Percentiles rank a stretch among this genome's conserved stretches.
Evolutionary conservation across 2,888 invertebrate genomes (phyloP).

Genomic region (Oegoconia quadripuncta): DNA sequence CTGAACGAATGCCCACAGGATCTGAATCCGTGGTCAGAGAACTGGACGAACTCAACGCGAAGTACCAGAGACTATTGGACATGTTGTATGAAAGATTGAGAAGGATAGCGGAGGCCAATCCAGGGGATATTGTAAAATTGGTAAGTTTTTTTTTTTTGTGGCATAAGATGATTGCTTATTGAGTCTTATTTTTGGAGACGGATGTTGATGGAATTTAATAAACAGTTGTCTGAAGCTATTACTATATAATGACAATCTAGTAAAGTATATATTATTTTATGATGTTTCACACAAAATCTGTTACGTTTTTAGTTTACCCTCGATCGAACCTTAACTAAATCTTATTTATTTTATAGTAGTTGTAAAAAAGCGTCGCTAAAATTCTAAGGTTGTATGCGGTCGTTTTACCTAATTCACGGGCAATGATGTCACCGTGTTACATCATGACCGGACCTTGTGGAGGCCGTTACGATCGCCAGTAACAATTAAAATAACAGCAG

Average conservation of each 20-base stretch:
- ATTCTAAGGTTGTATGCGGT: constrained; percentile 17
- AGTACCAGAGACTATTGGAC: constrained; percentile 85
- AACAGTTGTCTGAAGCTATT: background rate
- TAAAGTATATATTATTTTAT: too few relatives aligned
- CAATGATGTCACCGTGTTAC: constrained; percentile 22
- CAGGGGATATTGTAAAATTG: constrained; percentile 87
- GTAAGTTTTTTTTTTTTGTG: constrained; percentile 73
- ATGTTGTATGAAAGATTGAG: constrained; percentile 84
- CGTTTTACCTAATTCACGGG: constrained; percentile 30
- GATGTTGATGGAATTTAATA: constrained; percentile 3
- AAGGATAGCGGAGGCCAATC: constrained; percentile 83
- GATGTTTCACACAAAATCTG: too few relatives aligned
- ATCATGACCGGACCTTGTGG: constrained; percentile 19
- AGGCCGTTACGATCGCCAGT: constrained; percentile 6
- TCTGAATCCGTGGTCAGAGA: constrained; percentile 88
- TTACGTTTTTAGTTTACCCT: too few relatives aligned
- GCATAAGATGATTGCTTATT: background rate
- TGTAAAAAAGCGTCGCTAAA: too few relatives aligned
- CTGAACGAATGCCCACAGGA: constrained; percentile 64
- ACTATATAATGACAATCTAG: too few relatives aligned
- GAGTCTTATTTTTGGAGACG: background rate
- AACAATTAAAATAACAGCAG: background rate
- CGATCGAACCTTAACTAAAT: too few relatives aligned
- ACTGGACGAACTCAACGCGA: constrained; percentile 88
- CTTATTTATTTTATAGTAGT: too few relatives aligned